A percentile compares a stretch with the other conserved stretches of the same genome.
phyloP scores from a whole-genome alignment of 2,888 invertebrate species.

The Agrotis puta region DNA sequence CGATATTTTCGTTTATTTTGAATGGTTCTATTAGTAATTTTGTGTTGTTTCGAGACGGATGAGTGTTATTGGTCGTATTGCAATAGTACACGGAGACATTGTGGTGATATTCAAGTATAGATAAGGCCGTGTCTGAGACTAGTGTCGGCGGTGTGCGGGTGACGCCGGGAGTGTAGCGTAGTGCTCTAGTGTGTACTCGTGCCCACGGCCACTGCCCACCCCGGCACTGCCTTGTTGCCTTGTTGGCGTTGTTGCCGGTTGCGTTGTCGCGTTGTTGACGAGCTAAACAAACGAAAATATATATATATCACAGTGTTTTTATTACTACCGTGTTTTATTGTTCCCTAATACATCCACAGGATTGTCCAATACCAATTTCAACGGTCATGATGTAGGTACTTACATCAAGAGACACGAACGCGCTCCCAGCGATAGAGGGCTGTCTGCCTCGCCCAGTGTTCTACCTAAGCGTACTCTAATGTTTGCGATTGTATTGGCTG shows the following conservation, averaged over 20 bases:
- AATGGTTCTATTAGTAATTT: constrained; percentile 57
- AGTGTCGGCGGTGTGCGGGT: constrained; percentile 67
- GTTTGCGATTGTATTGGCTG: no score
- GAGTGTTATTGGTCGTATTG: constrained; percentile 50
- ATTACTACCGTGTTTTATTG: constrained; percentile 83
- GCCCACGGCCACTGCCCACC: constrained; percentile 50
- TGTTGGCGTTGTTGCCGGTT: constrained; percentile 23
- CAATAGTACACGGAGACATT: constrained; percentile 48
- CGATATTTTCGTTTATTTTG: constrained; percentile 59
- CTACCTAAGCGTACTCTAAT: no score
- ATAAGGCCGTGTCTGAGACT: constrained; percentile 18
- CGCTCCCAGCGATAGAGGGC: no score
- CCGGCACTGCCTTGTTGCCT: constrained; percentile 84
- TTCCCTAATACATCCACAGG: not conserved
- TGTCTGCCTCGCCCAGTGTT: no score
- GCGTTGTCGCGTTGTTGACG: constrained; percentile 12
- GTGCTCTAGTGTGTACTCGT: constrained; percentile 35
- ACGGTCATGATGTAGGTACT: not conserved
- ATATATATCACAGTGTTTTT: constrained; percentile 85
- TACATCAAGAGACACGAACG: no score
- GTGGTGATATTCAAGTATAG: constrained; percentile 62
- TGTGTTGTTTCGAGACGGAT: constrained; percentile 52
- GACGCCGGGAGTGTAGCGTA: constrained; percentile 74
- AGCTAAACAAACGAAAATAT: constrained; percentile 89
- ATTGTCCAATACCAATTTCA: not conserved